These are phyloP conservation scores for Dermolepida albohirtum DNA, from an alignment of 2,888 invertebrate genomes.

Conservation along the genomic window DNA sequence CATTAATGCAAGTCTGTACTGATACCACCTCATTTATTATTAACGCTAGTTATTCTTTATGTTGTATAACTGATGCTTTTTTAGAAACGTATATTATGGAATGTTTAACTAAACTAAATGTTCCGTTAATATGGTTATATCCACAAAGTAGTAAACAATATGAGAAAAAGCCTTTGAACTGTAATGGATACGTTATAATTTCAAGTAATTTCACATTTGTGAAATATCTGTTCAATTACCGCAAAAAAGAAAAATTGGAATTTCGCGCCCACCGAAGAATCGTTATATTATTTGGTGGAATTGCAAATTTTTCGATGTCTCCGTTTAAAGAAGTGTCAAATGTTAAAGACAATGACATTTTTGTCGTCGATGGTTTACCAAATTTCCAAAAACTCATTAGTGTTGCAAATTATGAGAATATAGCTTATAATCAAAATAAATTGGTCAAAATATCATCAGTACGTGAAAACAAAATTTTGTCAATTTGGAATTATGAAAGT, in stretches of 20 bases:
- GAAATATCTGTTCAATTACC: background rate
- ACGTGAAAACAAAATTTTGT: constrained; percentile 18
- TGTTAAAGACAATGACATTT: constrained; percentile 33
- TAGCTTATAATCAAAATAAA: background rate
- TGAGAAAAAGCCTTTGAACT: background rate
- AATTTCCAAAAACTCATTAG: background rate
- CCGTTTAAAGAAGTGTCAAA: constrained; percentile 15
- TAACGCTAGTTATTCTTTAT: too few species aligned
- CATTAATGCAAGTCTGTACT: too few species aligned
- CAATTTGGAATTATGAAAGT: constrained; percentile 3
- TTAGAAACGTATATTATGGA: too few species aligned
- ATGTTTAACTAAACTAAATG: too few species aligned
- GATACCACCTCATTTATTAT: too few species aligned
- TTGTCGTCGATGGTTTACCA: constrained; percentile 24
- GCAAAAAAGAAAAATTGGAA: background rate
- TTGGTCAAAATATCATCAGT: constrained; percentile 21
- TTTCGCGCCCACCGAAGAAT: constrained; percentile 8
- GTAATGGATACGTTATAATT: constrained; percentile 20
- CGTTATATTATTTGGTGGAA: constrained; percentile 1
- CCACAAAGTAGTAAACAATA: background rate
- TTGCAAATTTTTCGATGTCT: background rate
- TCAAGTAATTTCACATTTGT: background rate
- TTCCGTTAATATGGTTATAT: too few species aligned
- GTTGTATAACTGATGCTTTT: too few species aligned
- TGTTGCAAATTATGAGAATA: background rate